Evolutionary conservation across 2,113 vertebrate species (phyloP).

Genomic region (Stigmatopora argus): DNA sequence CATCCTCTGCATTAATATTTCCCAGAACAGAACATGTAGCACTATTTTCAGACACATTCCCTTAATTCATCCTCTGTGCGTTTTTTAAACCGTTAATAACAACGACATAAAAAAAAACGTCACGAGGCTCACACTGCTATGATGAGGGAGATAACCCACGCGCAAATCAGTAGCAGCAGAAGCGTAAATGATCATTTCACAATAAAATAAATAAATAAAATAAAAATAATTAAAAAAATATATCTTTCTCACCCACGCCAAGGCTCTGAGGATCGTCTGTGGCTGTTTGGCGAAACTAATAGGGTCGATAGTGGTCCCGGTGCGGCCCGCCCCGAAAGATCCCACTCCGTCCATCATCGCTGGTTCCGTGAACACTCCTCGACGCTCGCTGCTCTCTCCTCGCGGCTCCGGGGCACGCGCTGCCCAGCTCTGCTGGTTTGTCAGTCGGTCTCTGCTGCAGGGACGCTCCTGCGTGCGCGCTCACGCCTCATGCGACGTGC

Average conservation of each 20-base stretch:
- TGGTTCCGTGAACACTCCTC: slow-evolving; percentile 44
- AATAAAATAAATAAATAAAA: too few species aligned
- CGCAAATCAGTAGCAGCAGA: neutral
- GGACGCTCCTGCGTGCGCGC: slow-evolving; percentile 53
- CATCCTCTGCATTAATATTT: slow-evolving; percentile 33
- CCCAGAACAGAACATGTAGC: neutral
- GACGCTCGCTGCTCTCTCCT: slow-evolving; percentile 22
- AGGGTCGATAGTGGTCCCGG: slow-evolving; percentile 81
- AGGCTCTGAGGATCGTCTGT: slow-evolving; percentile 83
- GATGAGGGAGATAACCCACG: slow-evolving; percentile 35
- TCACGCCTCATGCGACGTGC: neutral
- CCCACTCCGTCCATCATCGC: slow-evolving; percentile 85
- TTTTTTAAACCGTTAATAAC: slow-evolving; percentile 2
- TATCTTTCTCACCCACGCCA: slow-evolving; percentile 81
- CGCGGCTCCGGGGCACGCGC: slow-evolving; percentile 56
- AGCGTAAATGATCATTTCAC: slow-evolving; percentile 1
- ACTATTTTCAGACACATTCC: neutral
- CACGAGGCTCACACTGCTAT: slow-evolving; percentile 38
- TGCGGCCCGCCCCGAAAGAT: slow-evolving; percentile 88
- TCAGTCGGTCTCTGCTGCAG: slow-evolving; percentile 45
- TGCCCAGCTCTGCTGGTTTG: slow-evolving; percentile 41
- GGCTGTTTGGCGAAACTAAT: slow-evolving; percentile 82
- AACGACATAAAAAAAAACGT: slow-evolving; percentile 43
- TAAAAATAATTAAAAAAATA: neutral
- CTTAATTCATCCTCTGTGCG: slow-evolving; percentile 2